Evolutionary conservation across 2,888 invertebrate genomes (phyloP).

Genomic region (Margaritifera margaritifera): DNA sequence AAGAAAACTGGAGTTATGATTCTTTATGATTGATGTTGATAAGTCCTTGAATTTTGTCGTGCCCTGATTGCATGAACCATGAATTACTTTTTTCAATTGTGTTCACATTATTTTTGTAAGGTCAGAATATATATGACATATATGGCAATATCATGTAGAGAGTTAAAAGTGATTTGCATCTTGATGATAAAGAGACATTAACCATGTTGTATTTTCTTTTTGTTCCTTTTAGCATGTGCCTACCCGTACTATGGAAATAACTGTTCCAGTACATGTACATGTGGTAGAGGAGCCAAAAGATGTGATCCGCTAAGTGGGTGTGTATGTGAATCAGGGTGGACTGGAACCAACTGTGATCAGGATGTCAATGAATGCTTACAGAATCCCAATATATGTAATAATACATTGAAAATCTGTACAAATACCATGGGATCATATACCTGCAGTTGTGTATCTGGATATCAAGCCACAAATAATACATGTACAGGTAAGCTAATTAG

Average conservation of each 20-base stretch:
- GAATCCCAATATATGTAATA: conserved; percentile 11
- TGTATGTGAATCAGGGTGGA: conserved; percentile 9
- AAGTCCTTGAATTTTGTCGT: too few relatives aligned
- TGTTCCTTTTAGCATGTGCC: conserved; percentile 15
- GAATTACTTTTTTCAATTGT: too few relatives aligned
- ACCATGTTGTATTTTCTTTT: too few relatives aligned
- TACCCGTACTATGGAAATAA: conserved; percentile 18
- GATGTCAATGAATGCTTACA: conserved; percentile 27
- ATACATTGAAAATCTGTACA: conserved; percentile 1
- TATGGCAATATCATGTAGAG: too few relatives aligned
- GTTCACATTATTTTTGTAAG: too few relatives aligned
- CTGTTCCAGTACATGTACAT: conserved; percentile 18
- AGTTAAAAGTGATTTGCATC: too few relatives aligned
- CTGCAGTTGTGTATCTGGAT: conserved; percentile 21
- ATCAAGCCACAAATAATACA: neutral
- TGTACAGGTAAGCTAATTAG: too few relatives aligned
- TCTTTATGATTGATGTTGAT: too few relatives aligned
- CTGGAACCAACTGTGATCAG: conserved; percentile 20
- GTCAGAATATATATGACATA: too few relatives aligned
- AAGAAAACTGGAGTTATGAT: too few relatives aligned
- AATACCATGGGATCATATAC: conserved; percentile 14
- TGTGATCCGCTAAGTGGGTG: conserved; percentile 16
- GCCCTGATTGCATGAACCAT: too few relatives aligned
- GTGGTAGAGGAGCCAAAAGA: conserved; percentile 11
- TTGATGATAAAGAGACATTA: too few relatives aligned